These are phyloP conservation scores for Bungarus multicinctus DNA, from an alignment of 2,113 vertebrate species.

Conservation along the genomic window DNA sequence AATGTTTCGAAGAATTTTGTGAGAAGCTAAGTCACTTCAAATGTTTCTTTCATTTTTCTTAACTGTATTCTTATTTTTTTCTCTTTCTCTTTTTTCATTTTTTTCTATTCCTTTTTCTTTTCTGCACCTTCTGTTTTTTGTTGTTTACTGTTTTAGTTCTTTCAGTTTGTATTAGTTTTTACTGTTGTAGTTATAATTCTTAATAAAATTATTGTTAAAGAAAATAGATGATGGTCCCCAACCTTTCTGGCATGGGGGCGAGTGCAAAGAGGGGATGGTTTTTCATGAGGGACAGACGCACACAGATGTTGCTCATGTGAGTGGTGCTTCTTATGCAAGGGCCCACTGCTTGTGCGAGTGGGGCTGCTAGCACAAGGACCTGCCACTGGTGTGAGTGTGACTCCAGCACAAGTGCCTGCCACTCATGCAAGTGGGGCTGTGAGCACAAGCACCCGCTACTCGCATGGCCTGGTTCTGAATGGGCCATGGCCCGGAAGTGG, in stretches of 20 bases:
- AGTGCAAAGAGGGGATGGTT: not conserved
- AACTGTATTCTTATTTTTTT: not conserved
- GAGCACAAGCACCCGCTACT: not conserved
- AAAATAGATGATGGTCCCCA: not conserved
- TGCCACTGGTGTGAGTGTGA: not conserved
- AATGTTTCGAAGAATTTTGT: not conserved
- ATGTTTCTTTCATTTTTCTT: not conserved
- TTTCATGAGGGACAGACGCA: not conserved
- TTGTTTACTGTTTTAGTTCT: not conserved
- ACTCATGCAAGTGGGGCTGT: not conserved
- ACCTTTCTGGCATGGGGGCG: not conserved
- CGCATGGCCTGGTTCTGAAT: not conserved
- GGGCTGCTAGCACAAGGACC: not conserved
- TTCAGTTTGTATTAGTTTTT: not conserved
- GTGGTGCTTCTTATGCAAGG: not conserved
- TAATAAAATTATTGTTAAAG: not conserved
- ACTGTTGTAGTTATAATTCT: not conserved
- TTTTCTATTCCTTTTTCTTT: not conserved
- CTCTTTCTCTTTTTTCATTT: not conserved
- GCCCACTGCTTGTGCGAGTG: not conserved
- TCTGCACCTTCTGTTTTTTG: not conserved
- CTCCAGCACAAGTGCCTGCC: not conserved
- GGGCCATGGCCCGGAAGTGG: not conserved
- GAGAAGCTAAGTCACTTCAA: not conserved
- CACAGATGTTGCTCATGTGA: not conserved